phyloP scores from a whole-genome alignment of 2,888 invertebrate species.

The Macrophya alboannulata region DNA sequence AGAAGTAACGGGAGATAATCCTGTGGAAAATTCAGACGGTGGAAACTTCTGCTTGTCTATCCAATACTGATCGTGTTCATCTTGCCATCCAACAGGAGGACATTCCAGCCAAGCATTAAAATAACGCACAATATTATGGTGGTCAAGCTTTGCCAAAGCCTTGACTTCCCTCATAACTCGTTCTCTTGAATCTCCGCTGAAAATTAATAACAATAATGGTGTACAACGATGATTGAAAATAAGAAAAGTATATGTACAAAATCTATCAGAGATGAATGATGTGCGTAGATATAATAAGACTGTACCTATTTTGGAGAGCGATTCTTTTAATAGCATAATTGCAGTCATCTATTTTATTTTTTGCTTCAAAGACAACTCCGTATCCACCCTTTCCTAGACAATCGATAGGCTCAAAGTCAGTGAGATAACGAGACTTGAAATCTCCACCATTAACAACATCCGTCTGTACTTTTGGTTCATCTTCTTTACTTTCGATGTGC shows the following conservation, averaged over 20 bases:
- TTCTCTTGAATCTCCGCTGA: conserved; percentile 90
- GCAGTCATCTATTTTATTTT: conserved; percentile 96
- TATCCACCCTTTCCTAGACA: conserved; percentile 96
- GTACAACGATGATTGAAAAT: background rate
- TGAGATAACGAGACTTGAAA: conserved; percentile 85
- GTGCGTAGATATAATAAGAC: conserved; percentile 38
- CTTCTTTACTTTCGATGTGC: conserved; percentile 68
- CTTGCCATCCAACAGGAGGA: conserved; percentile 95
- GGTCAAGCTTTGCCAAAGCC: conserved; percentile 96
- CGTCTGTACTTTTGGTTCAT: conserved; percentile 74
- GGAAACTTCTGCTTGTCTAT: conserved; percentile 75
- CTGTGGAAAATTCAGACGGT: conserved; percentile 69
- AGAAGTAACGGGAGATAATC: conserved; percentile 66
- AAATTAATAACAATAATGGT: conserved; percentile 61
- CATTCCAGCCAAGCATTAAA: conserved; percentile 97
- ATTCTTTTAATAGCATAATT: conserved; percentile 98
- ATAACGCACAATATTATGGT: conserved; percentile 97
- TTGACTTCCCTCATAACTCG: conserved; percentile 97
- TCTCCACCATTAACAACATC: conserved; percentile 69
- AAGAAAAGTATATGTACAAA: conserved; percentile 49
- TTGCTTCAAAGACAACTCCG: conserved; percentile 97
- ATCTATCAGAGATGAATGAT: background rate
- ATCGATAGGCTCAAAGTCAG: conserved; percentile 91
- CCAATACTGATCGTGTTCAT: conserved; percentile 87
- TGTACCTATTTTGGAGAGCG: conserved; percentile 89